Percentiles rank a stretch among this genome's conserved stretches.
phyloP scores from a whole-genome alignment of 2,797 vertebrate genomes.

The Rousettus madagascariensis region DNA sequence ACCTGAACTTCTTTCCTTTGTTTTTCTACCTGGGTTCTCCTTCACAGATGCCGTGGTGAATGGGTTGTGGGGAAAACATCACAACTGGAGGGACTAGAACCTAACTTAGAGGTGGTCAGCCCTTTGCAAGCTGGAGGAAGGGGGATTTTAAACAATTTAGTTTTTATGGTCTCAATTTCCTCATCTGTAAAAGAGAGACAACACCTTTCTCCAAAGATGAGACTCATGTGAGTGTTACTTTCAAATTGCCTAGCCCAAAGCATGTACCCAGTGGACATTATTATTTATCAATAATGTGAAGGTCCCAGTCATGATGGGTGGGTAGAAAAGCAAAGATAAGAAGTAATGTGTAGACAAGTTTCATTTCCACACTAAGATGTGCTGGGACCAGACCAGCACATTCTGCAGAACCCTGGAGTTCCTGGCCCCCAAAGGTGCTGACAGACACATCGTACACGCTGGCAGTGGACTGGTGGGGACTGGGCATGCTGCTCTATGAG shows the following conservation, averaged over 20 bases:
- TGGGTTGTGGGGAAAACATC: background rate
- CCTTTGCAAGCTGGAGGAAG: background rate
- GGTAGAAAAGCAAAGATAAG: background rate
- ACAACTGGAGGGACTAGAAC: too few species aligned
- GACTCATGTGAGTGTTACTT: too few species aligned
- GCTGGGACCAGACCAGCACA: conserved; percentile 91
- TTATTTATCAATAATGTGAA: background rate
- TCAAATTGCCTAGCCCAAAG: background rate
- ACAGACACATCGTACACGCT: conserved; percentile 94
- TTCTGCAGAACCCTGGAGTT: conserved; percentile 96
- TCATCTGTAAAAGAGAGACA: background rate
- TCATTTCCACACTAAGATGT: too few species aligned
- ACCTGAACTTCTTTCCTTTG: background rate
- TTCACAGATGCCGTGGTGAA: background rate
- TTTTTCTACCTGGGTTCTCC: too few species aligned
- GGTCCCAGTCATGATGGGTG: background rate
- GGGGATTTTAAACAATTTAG: background rate
- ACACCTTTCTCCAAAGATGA: background rate
- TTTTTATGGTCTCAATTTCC: background rate
- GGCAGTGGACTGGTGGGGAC: conserved; percentile 95
- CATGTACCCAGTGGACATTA: background rate
- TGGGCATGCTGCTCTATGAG: conserved; percentile 94
- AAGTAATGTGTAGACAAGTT: background rate
- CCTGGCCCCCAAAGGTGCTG: conserved; percentile 93
- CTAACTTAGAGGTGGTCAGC: background rate